Evolutionary conservation across 2,113 vertebrate species (phyloP), one percentile per base, ranked within the genome.

Genomic region (Megalops atlanticus): DNA sequence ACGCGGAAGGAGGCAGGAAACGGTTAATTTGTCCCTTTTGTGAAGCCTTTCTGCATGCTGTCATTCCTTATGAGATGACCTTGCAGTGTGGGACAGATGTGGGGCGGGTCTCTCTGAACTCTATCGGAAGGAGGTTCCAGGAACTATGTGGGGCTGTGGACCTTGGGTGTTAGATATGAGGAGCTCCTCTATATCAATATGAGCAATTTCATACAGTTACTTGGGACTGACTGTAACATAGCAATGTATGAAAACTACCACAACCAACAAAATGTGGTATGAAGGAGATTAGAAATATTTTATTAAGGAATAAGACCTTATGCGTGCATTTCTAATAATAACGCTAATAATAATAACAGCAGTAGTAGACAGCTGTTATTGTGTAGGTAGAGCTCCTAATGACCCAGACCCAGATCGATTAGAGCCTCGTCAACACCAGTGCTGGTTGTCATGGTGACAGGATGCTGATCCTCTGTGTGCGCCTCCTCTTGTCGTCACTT

Each of bases 401-500:
- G 79, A 86, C 85, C 83, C n/a, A n/a, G 58, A 84, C 79, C 82
- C 76, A 68, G 71, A 79, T 77, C 72, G 84, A 82, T 80, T 74
- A 83, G 80, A 84, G 76, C 74, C 64, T 78, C 52, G 39, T 79
- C 47, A 81, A 82, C 71, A 74, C 79, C 83, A 11, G 64, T 52
- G 18, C n/a, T 21, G 33, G 81, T 86, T 73, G 41, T 81, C 83
- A 85, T 87, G 80, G 81, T 41, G 85, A 88, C 86, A 31, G 75
- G 76, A 47, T 81, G 80, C 49, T 24, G 24, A 36, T 31, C 14
- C 71, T 81, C 75, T 45, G 76, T 49, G 80, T 58, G 24, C 33
- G 41, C n/a, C 84, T 79, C 86, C 84, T 79, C 81, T 31, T 74
- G 75, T 76, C 82, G 86, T 83, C 82, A 86, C 76, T 81, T 89